Conservation (phyloP, 2,888 invertebrate genomes). For the Pimpla rufipes region DNA sequence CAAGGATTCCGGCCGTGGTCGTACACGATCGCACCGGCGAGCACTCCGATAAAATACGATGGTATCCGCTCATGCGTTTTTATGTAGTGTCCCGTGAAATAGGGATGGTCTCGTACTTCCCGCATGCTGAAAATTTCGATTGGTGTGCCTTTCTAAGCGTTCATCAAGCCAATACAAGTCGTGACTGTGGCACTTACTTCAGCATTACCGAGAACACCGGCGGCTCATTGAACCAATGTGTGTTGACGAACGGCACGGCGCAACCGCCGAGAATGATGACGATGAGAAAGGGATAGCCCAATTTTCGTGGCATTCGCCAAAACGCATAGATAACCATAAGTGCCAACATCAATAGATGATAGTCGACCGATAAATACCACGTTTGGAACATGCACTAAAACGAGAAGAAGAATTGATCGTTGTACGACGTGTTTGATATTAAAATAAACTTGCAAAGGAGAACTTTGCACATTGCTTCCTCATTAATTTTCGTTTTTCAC, state of each 20-base stretch:
- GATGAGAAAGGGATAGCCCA: slow-evolving; percentile 75
- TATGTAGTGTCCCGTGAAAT: slow-evolving; percentile 74
- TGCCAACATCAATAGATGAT: slow-evolving; percentile 75
- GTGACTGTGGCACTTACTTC: slow-evolving; percentile 72
- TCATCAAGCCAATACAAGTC: neutral
- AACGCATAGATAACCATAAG: slow-evolving; percentile 72
- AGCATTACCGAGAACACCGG: slow-evolving; percentile 74
- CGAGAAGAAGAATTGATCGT: neutral
- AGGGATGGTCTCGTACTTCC: slow-evolving; percentile 70
- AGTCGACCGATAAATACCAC: slow-evolving; percentile 77
- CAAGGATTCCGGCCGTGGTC: slow-evolving; percentile 73
- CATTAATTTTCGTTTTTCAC: too few relatives aligned
- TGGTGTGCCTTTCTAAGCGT: neutral
- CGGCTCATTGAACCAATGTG: slow-evolving; percentile 72
- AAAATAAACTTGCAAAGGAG: too few relatives aligned
- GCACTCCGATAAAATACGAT: slow-evolving; percentile 76
- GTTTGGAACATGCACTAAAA: slow-evolving; percentile 78
- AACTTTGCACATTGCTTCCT: too few relatives aligned
- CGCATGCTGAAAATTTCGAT: slow-evolving; percentile 60
- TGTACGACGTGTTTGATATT: neutral
- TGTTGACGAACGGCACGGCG: slow-evolving; percentile 73
- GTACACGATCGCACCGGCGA: slow-evolving; percentile 75
- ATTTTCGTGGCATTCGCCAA: slow-evolving; percentile 75
- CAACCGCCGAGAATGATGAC: slow-evolving; percentile 70
- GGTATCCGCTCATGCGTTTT: slow-evolving; percentile 75